Percentiles rank a stretch among this genome's conserved stretches.
Conservation (phyloP, 2,113 vertebrate species). For the Siniperca chuatsi region DNA sequence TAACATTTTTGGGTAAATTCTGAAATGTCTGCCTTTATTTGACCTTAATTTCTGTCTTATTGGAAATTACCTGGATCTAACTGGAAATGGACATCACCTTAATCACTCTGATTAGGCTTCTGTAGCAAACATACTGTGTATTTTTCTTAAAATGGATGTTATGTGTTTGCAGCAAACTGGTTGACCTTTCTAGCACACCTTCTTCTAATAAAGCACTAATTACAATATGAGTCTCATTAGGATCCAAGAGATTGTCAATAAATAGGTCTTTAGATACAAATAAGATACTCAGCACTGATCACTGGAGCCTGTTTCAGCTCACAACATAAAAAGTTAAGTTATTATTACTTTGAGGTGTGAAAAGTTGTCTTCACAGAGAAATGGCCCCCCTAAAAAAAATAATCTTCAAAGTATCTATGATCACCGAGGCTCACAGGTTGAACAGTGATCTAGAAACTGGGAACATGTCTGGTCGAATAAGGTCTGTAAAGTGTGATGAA, state of each 20-base stretch:
- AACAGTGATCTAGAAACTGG: background rate
- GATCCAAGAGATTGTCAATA: background rate
- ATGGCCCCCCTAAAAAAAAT: background rate
- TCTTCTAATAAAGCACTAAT: conserved; percentile 44
- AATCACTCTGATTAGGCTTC: conserved; percentile 26
- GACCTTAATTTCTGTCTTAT: background rate
- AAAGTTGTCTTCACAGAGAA: background rate
- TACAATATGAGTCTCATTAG: conserved; percentile 13
- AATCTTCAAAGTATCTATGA: conserved; percentile 17
- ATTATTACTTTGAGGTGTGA: conserved; percentile 11
- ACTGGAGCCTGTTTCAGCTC: background rate
- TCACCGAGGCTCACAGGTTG: background rate
- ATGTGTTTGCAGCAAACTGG: conserved; percentile 26
- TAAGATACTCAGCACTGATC: background rate
- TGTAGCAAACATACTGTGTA: background rate
- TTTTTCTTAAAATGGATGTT: background rate
- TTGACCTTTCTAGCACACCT: conserved; percentile 50
- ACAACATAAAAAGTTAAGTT: conserved; percentile 7
- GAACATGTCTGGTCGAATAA: conserved; percentile 15
- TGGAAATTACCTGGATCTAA: conserved; percentile 20
- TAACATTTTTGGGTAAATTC: background rate
- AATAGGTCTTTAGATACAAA: background rate
- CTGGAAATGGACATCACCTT: conserved; percentile 14
- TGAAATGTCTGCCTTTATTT: background rate
- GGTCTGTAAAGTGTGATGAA: background rate